These are phyloP conservation scores for Corbicula japonica DNA, from an alignment of 2,888 invertebrate species.

Conservation along the genomic window DNA sequence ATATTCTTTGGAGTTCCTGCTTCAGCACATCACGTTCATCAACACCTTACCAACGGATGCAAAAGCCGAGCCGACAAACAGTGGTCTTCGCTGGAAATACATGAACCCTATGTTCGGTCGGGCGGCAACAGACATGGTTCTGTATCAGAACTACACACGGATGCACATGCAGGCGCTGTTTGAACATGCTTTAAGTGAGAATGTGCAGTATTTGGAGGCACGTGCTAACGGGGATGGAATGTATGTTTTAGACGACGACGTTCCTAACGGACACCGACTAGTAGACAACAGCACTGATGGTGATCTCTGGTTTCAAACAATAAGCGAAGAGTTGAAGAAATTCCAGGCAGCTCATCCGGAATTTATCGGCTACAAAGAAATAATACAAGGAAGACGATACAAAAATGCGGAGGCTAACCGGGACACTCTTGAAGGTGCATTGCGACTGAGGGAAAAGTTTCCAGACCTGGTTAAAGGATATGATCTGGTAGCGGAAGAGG, in stretches of 20 bases:
- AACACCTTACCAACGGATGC: conserved; percentile 39
- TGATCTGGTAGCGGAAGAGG: conserved; percentile 60
- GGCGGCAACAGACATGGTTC: conserved; percentile 43
- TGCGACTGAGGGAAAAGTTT: conserved; percentile 37
- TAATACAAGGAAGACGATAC: conserved; percentile 42
- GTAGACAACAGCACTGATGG: conserved; percentile 45
- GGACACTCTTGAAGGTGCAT: conserved; percentile 28
- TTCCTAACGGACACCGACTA: conserved; percentile 41
- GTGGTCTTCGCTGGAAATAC: conserved; percentile 41
- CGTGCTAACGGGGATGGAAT: conserved; percentile 34
- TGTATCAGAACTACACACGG: conserved; percentile 37
- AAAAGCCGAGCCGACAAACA: conserved; percentile 45
- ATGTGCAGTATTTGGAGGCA: conserved; percentile 62
- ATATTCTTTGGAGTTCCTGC: conserved; percentile 33
- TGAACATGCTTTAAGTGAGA: conserved; percentile 52
- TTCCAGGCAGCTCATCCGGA: conserved; percentile 45
- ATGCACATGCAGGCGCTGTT: conserved; percentile 50
- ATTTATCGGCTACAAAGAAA: conserved; percentile 60
- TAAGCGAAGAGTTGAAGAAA: conserved; percentile 22
- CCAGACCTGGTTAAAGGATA: conserved; percentile 54
- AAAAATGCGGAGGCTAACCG: background rate
- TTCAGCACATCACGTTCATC: conserved; percentile 44
- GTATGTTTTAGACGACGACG: conserved; percentile 42
- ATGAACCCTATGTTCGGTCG: conserved; percentile 45
- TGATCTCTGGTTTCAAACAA: conserved; percentile 37